A percentile compares a stretch with the other conserved stretches of the same genome.
Conservation (phyloP, 2,888 invertebrate genomes). For the Agapostemon virescens region DNA sequence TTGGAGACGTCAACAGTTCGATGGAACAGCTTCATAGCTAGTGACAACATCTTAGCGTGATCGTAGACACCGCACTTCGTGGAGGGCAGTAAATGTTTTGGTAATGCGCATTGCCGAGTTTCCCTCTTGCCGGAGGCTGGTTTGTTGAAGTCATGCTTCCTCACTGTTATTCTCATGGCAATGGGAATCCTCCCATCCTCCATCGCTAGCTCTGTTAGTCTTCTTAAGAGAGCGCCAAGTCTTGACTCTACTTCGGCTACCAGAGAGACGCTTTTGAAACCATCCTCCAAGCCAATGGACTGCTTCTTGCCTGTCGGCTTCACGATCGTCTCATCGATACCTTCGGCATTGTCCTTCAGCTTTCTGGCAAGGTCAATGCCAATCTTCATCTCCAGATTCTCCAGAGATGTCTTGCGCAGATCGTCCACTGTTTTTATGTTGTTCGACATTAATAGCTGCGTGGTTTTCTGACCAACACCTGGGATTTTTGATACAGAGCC, state of each 20-base stretch:
- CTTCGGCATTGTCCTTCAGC: conserved; percentile 87
- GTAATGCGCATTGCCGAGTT: conserved; percentile 85
- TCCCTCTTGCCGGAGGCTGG: conserved; percentile 85
- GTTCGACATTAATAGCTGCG: conserved; percentile 84
- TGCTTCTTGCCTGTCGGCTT: conserved; percentile 89
- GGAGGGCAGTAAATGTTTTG: conserved; percentile 84
- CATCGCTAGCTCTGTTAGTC: conserved; percentile 86
- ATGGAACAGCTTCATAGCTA: conserved; percentile 88
- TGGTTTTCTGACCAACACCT: conserved; percentile 88
- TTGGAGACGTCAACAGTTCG: conserved; percentile 87
- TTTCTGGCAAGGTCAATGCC: conserved; percentile 86
- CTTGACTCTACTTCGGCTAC: conserved; percentile 89
- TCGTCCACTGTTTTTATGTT: conserved; percentile 86
- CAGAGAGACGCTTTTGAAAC: conserved; percentile 87
- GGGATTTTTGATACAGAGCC: conserved; percentile 85
- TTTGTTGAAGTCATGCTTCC: conserved; percentile 87
- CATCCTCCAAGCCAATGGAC: conserved; percentile 90
- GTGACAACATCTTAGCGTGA: conserved; percentile 85
- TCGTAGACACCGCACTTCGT: conserved; percentile 82
- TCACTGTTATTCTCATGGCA: conserved; percentile 87
- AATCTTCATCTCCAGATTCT: conserved; percentile 82
- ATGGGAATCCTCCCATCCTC: conserved; percentile 91
- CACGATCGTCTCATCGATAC: conserved; percentile 88
- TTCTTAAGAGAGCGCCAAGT: conserved; percentile 85
- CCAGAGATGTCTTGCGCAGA: conserved; percentile 84